Evolutionary conservation across 2,888 invertebrate species (phyloP), one percentile per base, ranked within the genome.

Genomic region (Gonocerus acuteangulatus): DNA sequence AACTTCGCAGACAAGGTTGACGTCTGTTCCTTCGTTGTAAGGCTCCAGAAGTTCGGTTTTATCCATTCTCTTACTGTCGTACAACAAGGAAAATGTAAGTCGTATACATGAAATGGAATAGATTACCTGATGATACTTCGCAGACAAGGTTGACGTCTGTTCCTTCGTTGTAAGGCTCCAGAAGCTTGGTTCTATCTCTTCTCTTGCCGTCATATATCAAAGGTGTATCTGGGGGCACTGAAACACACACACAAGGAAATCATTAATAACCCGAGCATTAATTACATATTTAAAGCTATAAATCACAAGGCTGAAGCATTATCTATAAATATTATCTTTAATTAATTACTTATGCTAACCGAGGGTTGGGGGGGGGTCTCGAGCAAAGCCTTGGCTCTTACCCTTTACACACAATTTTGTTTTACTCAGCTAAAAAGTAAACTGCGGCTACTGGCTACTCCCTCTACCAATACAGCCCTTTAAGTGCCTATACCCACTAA

Each of bases 131-230:
- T 69, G 82, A 82, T 11, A 88, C 88, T 79, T 89, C 88, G 72
- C 90, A 91, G 71, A 86, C 82, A 67, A 92, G 81, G 70, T 84
- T 80, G 54, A 92, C 85, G 72, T 89, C 86, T 65, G 84, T 83
- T 34, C 90, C 91, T 76, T 92, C 91, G 73, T 89, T 90, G 76
- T 89, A 91, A 21, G 87, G 85, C 73, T 89, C 87, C 68, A 88
- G 82, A 7, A 66, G 59, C 61, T 68, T 68, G 68, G 86, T 82
- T 71, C 84, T 80, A 72, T 89, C 88, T 73, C 87, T 81, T 71
- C 85, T 79, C 71, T 85, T 85, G 48, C 84, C 85, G 72, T 90
- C 89, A 73, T 83, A 87, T 75, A 91, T 90, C 70, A 86, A 82
- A 58, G 89, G 89, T 72, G 84, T 81, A 71, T 84, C 85, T 51